A percentile compares a stretch with the other conserved stretches of the same genome.
Conservation (phyloP, 2,888 invertebrate genomes). For the Augiades crinisus region DNA sequence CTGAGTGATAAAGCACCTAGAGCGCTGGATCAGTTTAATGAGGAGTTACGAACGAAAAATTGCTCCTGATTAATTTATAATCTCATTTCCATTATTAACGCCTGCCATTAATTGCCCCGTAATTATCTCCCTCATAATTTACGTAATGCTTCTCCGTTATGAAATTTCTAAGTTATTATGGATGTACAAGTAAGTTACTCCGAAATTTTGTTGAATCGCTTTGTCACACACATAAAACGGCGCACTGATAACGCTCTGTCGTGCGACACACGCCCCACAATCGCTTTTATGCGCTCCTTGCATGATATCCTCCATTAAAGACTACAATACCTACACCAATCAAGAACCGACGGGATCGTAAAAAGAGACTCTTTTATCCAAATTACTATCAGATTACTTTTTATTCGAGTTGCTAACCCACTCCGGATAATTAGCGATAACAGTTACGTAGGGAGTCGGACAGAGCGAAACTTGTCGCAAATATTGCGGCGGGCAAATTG, state of each 20-base stretch:
- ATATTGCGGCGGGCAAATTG: conserved; percentile 54
- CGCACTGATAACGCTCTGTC: conserved; percentile 47
- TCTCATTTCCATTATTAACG: conserved; percentile 56
- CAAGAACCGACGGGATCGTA: conserved; percentile 55
- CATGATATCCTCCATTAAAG: conserved; percentile 65
- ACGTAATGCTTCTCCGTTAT: conserved; percentile 38
- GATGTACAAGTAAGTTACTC: conserved; percentile 23
- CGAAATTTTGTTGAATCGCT: conserved; percentile 20
- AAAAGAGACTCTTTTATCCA: conserved; percentile 61
- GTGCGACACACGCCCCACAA: conserved; percentile 52
- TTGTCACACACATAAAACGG: conserved; percentile 41
- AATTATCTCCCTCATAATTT: conserved; percentile 49
- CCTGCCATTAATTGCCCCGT: conserved; percentile 46
- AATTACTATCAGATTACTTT: conserved; percentile 67
- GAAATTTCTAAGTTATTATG: conserved; percentile 28
- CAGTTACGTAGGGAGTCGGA: conserved; percentile 39
- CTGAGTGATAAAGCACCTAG: conserved; percentile 78
- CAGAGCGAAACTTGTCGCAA: conserved; percentile 39
- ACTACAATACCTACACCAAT: conserved; percentile 53
- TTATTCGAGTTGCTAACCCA: conserved; percentile 57
- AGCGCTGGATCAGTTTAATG: conserved; percentile 75
- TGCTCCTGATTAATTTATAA: conserved; percentile 65
- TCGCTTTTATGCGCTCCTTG: conserved; percentile 63
- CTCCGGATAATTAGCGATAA: conserved; percentile 63
- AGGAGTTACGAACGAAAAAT: conserved; percentile 74